phyloP scores from a whole-genome alignment of 2,888 invertebrate species.

The Cephus sareptanus region DNA sequence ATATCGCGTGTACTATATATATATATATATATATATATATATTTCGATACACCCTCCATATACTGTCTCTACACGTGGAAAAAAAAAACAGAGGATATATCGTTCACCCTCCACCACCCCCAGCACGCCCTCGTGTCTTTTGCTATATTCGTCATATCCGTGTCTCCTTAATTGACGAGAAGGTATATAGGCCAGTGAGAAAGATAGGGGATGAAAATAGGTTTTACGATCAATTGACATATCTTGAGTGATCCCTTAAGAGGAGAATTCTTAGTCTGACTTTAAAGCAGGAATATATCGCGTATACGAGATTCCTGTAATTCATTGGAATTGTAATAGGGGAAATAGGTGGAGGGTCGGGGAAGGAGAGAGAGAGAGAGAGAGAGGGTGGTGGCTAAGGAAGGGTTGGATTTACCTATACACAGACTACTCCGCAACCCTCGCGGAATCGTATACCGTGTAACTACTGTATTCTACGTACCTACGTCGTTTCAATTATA shows the following conservation, averaged over 20 bases:
- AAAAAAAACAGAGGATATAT: neutral
- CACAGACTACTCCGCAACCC: neutral
- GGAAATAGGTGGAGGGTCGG: neutral
- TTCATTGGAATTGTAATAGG: neutral
- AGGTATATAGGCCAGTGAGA: neutral
- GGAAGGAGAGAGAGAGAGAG: neutral
- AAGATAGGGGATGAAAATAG: neutral
- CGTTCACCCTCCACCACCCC: neutral
- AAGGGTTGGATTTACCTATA: conserved; percentile 8
- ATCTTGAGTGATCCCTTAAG: neutral
- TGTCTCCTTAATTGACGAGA: neutral
- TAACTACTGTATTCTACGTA: conserved; percentile 31
- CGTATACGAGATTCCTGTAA: neutral
- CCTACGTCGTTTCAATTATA: conserved; percentile 63
- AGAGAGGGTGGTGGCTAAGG: neutral
- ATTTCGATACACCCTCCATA: neutral
- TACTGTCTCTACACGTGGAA: neutral
- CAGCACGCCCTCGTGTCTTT: neutral
- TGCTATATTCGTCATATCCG: neutral
- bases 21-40: conserved; percentile 2
- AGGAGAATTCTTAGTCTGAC: neutral
- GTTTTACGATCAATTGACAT: neutral
- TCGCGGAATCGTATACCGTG: conserved; percentile 21
- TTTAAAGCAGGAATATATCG: neutral
- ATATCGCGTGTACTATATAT: neutral